Evolutionary conservation across 2,888 invertebrate species (phyloP), one percentile per base, ranked within the genome.

Genomic region (Pherbina coryleti): DNA sequence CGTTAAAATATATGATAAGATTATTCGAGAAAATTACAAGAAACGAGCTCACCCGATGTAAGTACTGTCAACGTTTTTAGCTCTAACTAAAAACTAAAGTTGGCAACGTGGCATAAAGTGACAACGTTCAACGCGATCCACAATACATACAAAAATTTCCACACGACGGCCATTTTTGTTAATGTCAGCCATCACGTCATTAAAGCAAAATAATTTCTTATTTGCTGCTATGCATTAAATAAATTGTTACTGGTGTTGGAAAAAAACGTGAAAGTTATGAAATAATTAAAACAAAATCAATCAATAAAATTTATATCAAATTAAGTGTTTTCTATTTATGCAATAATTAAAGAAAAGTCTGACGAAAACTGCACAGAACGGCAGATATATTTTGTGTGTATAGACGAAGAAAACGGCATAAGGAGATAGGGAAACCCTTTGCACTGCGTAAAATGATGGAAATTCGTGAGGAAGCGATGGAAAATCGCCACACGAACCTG

Each of bases 171-270:
- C 83, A 83, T 83, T 82, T 83, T 83, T 81, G 79, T 82, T 81
- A 81, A 82, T 82, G 82, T 82, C 82, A 83, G 82, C 82, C 82
- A 82, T 82, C 82, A 82, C 82, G 81, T 82, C 81, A 82, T 80
- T 81, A 79, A 76, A 51, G 76, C 69, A 64, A 69, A 76, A 80
- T 82, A 82, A 78, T 70, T 76, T 76, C 28, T 57, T 44, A 49
- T 44, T 80, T 78, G 53, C 60, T 73, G 17, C 31, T 64, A 31
- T 64, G 44, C 44, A 22, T n/a, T 17, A 67, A 8, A 60, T 44
- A 60, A 67, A 34, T 57, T 66, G 75, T 66, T 75, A 67, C 75
- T 75, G 67, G 67, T 67, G 55, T 67, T 11, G 25, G 25, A 69
- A 69, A 51, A 51, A 60, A 19, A 79, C 78, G 78, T 79, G 78